These are phyloP conservation scores for Bombus pyrosoma DNA, from an alignment of 1,140 invertebrate genomes.

Conservation along the genomic window DNA sequence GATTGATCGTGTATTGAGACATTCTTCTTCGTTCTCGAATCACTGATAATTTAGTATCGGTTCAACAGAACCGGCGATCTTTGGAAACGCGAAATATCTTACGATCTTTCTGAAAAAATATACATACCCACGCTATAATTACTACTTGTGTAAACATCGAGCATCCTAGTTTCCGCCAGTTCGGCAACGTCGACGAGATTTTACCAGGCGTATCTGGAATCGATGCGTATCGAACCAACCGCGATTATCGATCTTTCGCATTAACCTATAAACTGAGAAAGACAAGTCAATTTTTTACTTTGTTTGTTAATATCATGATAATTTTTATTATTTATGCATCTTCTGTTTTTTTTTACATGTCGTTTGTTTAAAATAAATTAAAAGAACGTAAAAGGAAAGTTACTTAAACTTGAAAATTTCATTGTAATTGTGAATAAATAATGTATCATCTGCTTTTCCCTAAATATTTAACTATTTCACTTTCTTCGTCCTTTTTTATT, in stretches of 20 bases:
- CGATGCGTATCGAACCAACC: background rate
- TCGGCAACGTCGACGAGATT: background rate
- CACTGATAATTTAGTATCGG: constrained; percentile 54
- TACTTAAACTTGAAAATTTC: background rate
- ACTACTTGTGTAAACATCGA: constrained; percentile 42
- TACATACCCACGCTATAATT: constrained; percentile 47
- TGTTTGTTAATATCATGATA: background rate
- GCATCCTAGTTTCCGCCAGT: constrained; percentile 28
- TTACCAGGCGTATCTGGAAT: constrained; percentile 11
- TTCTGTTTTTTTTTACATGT: background rate
- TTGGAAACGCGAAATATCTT: constrained; percentile 59
- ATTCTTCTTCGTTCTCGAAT: constrained; percentile 46
- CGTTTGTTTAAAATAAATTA: too few species aligned
- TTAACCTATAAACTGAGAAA: background rate
- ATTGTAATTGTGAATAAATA: background rate
- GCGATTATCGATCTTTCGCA: background rate
- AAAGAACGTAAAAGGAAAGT: too few species aligned
- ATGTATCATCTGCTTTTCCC: background rate
- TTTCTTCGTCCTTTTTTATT: background rate
- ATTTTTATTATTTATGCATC: background rate
- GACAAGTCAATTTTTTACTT: background rate
- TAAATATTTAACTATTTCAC: background rate
- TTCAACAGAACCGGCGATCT: constrained; percentile 4
- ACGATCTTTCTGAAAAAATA: constrained; percentile 41
- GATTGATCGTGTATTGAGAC: background rate